Evolutionary conservation across 1,140 invertebrate species (phyloP).

Genomic region (Heliconius hewitsoni): DNA sequence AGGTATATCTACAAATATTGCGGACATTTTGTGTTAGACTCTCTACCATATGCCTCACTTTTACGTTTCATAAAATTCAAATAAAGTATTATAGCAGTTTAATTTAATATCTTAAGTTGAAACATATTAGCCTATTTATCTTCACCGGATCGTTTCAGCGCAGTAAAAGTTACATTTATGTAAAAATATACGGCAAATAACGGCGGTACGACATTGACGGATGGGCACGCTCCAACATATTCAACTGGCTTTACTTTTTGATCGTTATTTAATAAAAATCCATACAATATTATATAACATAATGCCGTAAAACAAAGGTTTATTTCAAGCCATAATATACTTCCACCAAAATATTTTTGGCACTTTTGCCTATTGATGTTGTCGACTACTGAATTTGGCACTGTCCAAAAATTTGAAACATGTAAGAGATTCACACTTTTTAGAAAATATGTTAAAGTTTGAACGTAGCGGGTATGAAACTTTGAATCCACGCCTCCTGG

Average conservation of each 20-base stretch:
- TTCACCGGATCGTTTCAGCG: conserved; percentile 35
- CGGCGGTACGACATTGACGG: conserved; percentile 58
- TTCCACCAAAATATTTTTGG: too few species aligned
- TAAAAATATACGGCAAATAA: conserved; percentile 68
- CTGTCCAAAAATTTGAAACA: neutral
- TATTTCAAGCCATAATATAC: too few species aligned
- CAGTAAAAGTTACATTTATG: conserved; percentile 63
- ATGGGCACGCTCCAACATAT: conserved; percentile 50
- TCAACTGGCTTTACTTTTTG: conserved; percentile 33
- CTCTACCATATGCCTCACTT: neutral
- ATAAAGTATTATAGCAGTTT: conserved; percentile 14
- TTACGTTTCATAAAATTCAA: neutral
- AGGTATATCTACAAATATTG: neutral
- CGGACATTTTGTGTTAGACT: neutral
- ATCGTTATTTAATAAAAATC: conserved; percentile 43
- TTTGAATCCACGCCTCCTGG: too few species aligned
- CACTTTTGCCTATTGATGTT: too few species aligned
- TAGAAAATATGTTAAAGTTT: too few species aligned
- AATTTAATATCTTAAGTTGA: conserved; percentile 30
- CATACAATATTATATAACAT: neutral
- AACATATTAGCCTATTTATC: conserved; percentile 39
- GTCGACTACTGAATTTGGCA: neutral
- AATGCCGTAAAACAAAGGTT: neutral
- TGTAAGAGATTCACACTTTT: neutral
- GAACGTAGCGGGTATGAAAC: too few species aligned